A percentile compares a stretch with the other conserved stretches of the same genome.
Evolutionary conservation across 2,797 vertebrate species (phyloP).

Genomic region (Triplophysa bombifrons): DNA sequence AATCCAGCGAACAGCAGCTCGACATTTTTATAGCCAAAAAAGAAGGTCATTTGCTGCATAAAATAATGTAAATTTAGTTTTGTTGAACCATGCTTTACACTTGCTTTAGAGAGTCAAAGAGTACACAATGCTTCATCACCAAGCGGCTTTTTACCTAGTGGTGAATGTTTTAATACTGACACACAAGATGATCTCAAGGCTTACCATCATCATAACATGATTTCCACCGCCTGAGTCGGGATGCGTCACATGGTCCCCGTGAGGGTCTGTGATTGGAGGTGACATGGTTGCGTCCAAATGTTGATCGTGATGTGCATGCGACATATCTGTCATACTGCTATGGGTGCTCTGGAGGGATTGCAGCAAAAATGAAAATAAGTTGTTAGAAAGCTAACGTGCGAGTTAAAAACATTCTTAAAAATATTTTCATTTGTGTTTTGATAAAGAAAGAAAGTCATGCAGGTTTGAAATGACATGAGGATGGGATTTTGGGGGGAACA

Average conservation of each 20-base stretch:
- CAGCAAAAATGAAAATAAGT: neutral
- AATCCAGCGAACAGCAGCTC: constrained; percentile 88
- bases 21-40: constrained; percentile 86
- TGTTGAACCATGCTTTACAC: neutral
- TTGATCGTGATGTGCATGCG: constrained; percentile 34
- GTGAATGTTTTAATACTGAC: neutral
- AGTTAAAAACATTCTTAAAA: neutral
- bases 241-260: constrained; percentile 24
- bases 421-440: neutral
- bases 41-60: constrained; percentile 90
- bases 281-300: constrained; percentile 23
- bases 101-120: neutral
- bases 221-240: constrained; percentile 20
- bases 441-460: too few relatives aligned
- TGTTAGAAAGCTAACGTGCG: neutral
- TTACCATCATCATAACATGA: constrained; percentile 61
- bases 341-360: neutral
- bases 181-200: neutral
- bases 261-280: constrained; percentile 13
- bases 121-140: neutral
- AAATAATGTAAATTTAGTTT: constrained; percentile 34
- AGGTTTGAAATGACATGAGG: too few relatives aligned
- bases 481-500: too few relatives aligned
- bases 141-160: too few relatives aligned
- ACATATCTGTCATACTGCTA: constrained; percentile 45